Evolutionary conservation across 2,113 vertebrate species (phyloP), one percentile per base, ranked within the genome.

Genomic region (Mus musculus): DNA sequence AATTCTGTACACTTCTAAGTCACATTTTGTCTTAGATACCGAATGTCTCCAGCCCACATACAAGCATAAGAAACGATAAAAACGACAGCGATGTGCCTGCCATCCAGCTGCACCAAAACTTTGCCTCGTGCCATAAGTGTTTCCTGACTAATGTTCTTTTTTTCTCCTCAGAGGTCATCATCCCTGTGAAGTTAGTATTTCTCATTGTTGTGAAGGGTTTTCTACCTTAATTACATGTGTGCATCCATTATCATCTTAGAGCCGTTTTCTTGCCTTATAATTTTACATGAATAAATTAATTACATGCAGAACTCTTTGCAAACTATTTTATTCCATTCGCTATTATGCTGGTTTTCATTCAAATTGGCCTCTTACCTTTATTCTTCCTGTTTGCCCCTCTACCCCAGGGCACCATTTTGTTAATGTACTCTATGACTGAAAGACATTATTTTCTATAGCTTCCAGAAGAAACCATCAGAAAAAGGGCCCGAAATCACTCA

Each of bases 391-490:
- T 73, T 42, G 46, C 5, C 42, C 77, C 93, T 89, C 33, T 33
- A 84, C 56, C 90, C 17, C 19, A 42, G 85, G 7, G 39, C n/a
- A 94, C 67, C 6, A 63, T 54, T 56, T 85, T 67, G 56, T 67
- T 90, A 20, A 73, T 54, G 69, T 0, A 24, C 7, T 85, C 33
- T 85, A 56, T 52, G 46, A 3, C 26, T 72, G 52, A 81, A 91
- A 97, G 63, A 78, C 8, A 42, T 67, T 16, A 42, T 73, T 94
- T 96, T 82, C 84, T 71, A 59, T 49, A 33, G 61, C 14, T 89
- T 52, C 39, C 59, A 20, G 46, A 67, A 95, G 77, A 94, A 91
- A 59, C 33, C 19, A 54, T 63, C 30, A 52, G 56, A 67, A 88
- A 80, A 63, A 33, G 65, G 65, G 42, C 12, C 77, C 19, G 2